Conservation (phyloP, 2,888 invertebrate species). For the Axea sp. region DNA sequence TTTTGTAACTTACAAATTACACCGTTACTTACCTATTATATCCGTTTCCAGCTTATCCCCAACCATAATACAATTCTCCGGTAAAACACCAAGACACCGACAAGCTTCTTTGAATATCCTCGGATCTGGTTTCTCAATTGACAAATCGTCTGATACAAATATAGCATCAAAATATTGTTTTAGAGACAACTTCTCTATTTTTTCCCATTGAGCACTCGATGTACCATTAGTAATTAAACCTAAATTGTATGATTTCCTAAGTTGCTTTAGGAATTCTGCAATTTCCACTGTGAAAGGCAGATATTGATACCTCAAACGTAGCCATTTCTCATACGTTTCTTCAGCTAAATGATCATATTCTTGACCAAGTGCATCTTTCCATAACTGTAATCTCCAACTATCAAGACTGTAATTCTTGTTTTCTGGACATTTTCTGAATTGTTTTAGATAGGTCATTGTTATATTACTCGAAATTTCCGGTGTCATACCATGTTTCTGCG, state of each 20-base stretch:
- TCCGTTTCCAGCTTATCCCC: slow-evolving; percentile 94
- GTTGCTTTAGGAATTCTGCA: slow-evolving; percentile 84
- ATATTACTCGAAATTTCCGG: slow-evolving; percentile 84
- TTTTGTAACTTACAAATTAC: too few relatives aligned
- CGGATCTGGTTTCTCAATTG: slow-evolving; percentile 92
- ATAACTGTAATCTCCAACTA: slow-evolving; percentile 88
- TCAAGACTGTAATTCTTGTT: slow-evolving; percentile 87
- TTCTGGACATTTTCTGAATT: slow-evolving; percentile 90
- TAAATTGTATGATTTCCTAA: slow-evolving; percentile 87
- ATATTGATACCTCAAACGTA: slow-evolving; percentile 88
- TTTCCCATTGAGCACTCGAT: slow-evolving; percentile 93
- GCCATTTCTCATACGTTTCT: slow-evolving; percentile 88
- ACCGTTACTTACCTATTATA: slow-evolving; percentile 82
- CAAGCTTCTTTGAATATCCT: slow-evolving; percentile 91
- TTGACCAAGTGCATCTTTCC: slow-evolving; percentile 88
- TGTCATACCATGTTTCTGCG: slow-evolving; percentile 84
- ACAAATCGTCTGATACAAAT: slow-evolving; percentile 90
- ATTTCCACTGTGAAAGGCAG: slow-evolving; percentile 86
- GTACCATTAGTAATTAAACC: slow-evolving; percentile 93
- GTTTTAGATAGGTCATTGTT: slow-evolving; percentile 85
- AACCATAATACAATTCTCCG: slow-evolving; percentile 90
- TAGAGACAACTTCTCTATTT: slow-evolving; percentile 86
- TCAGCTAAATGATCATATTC: slow-evolving; percentile 86
- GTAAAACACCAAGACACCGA: slow-evolving; percentile 86
- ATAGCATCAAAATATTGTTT: slow-evolving; percentile 88